Evolutionary conservation across 2,888 invertebrate species (phyloP), one percentile per base, ranked within the genome.

Genomic region (Calliphora vomitoria): DNA sequence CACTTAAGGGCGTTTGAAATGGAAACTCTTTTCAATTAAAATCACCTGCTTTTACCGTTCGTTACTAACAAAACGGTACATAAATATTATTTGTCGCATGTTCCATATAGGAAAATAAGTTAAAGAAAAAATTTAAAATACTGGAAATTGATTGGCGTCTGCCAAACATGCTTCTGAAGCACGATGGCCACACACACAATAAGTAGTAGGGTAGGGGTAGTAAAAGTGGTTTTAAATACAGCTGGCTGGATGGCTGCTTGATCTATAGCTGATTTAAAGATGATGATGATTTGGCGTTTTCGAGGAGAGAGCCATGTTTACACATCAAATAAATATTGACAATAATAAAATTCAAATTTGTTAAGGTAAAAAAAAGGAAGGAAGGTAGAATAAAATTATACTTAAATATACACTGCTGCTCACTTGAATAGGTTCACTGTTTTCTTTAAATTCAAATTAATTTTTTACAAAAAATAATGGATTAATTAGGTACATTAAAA

Each of bases 81-180:
- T n/a, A n/a, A n/a, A n/a, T 44, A 25, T 20, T 44, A 44, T 18
- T 66, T 44, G 68, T 68, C 68, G 20, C 68, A 25, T 47, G 53
- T 72, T 18, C 3, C n/a, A 8, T 31, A 35, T 55, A 53, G 15
- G 11, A 44, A 66, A 41, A 20, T 55, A 8, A 18, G 25, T 10
- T 25, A 38, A 38, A 38, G 10, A 10, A 10, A 10, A 25, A 41
- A 68, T 55, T 41, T 18, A 50, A 66, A 47, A 71, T 71, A 62
- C 20, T 62, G 62, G 38, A 58, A 38, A 71, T 20, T 80, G 71
- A 80, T 80, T 80, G 80, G 71, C 71, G 71, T 72, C 72, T 53
- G 81, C 62, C 71, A 62, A 71, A 50, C 69, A 69, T 71, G 71
- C 80, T 71, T 53, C 81, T 66, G 72, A 64, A 72, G 81, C 38